Evolutionary conservation across 2,113 vertebrate genomes (phyloP).

Genomic region (Zeus faber): DNA sequence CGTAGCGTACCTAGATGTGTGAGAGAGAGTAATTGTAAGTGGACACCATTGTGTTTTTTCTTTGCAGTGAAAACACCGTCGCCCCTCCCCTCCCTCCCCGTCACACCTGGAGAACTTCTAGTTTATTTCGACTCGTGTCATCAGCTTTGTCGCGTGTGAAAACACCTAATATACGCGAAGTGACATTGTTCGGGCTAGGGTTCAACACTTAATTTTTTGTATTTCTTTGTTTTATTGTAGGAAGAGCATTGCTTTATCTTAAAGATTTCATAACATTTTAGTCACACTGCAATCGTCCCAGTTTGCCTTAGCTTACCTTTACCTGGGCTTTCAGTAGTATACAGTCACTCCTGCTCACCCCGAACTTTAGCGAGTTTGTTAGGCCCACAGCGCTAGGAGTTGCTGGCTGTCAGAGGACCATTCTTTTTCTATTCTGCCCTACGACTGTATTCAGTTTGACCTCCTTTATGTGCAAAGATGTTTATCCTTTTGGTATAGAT

Average conservation of each 20-base stretch:
- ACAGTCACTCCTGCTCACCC: slow-evolving; percentile 75
- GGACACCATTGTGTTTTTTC: slow-evolving; percentile 27
- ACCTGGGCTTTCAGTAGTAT: slow-evolving; percentile 75
- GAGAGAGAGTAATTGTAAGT: slow-evolving; percentile 17
- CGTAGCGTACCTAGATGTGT: no score
- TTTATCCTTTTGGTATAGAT: slow-evolving; percentile 95
- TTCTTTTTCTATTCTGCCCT: slow-evolving; percentile 87
- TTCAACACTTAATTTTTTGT: slow-evolving; percentile 20
- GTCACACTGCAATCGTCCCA: slow-evolving; percentile 72
- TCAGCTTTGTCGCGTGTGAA: background rate
- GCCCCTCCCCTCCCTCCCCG: no score
- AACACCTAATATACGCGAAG: slow-evolving; percentile 27
- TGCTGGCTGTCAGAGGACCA: slow-evolving; percentile 86
- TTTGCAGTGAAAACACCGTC: slow-evolving; percentile 22
- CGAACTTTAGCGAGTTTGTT: slow-evolving; percentile 70
- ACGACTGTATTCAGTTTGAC: slow-evolving; percentile 83
- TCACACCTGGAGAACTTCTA: slow-evolving; percentile 24
- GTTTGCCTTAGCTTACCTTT: slow-evolving; percentile 90
- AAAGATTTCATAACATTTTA: slow-evolving; percentile 33
- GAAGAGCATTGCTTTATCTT: slow-evolving; percentile 32
- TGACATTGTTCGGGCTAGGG: slow-evolving; percentile 23
- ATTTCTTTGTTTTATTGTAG: slow-evolving; percentile 46
- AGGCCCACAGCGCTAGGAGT: slow-evolving; percentile 74
- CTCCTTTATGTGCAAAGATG: slow-evolving; percentile 90
- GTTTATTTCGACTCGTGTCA: slow-evolving; percentile 30